phyloP scores from a whole-genome alignment of 2,113 vertebrate genomes.

The Rhineura floridana region DNA sequence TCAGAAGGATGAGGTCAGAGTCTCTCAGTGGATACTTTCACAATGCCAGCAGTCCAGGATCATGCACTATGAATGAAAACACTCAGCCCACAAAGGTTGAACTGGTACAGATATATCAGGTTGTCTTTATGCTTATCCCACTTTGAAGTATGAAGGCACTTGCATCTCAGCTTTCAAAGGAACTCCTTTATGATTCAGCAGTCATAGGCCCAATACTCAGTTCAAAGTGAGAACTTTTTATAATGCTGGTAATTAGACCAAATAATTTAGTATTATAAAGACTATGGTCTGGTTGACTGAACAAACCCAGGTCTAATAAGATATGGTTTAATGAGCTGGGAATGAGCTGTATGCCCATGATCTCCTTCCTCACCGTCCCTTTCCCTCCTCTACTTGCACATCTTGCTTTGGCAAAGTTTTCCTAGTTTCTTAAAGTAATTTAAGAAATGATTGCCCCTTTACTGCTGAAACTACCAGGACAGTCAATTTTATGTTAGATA shows the following conservation, averaged over 20 bases:
- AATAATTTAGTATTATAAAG: constrained; percentile 8
- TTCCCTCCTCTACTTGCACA: not conserved
- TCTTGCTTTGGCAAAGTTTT: not conserved
- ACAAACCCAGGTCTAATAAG: not conserved
- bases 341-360: not conserved
- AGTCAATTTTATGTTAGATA: no score
- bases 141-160: not conserved
- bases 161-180: not conserved
- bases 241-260: not conserved
- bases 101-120: not conserved
- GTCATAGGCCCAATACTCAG: not conserved
- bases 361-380: not conserved
- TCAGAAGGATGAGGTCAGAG: constrained; percentile 3
- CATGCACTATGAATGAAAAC: not conserved
- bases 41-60: not conserved
- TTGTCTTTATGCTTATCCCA: not conserved
- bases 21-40: not conserved
- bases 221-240: constrained; percentile 14
- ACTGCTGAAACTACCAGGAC: no score
- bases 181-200: not conserved
- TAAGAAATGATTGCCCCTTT: no score
- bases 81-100: not conserved
- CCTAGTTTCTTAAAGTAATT: not conserved
- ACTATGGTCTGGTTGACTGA: not conserved
- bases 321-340: not conserved